Evolutionary conservation across 2,888 invertebrate genomes (phyloP).

Genomic region (Philereme transversata): DNA sequence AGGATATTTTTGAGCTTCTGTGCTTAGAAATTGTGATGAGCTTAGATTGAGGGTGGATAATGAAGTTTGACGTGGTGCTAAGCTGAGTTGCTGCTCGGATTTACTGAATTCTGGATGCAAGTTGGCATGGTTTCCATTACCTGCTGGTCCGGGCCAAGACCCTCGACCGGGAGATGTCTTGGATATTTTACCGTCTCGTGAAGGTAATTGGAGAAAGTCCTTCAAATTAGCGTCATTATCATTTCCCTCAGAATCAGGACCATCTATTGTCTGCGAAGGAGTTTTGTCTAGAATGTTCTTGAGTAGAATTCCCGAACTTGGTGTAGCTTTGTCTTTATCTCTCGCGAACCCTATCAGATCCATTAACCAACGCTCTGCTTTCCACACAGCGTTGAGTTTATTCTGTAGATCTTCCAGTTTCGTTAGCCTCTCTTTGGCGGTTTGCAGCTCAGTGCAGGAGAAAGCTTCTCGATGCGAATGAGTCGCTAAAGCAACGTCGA

Average conservation of each 20-base stretch:
- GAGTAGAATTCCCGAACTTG: constrained; percentile 77
- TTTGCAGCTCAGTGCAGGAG: constrained; percentile 93
- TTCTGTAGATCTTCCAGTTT: constrained; percentile 93
- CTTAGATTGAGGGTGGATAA: constrained; percentile 79
- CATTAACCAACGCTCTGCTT: constrained; percentile 97
- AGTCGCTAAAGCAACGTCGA: constrained; percentile 95
- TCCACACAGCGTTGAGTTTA: constrained; percentile 95
- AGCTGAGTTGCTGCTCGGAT: constrained; percentile 90
- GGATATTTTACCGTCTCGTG: constrained; percentile 88
- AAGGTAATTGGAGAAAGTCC: constrained; percentile 86
- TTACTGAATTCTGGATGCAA: constrained; percentile 90
- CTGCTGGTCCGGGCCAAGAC: constrained; percentile 93
- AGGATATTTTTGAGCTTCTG: constrained; percentile 68
- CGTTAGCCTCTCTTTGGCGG: constrained; percentile 92
- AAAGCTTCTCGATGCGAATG: constrained; percentile 98
- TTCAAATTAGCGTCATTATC: constrained; percentile 72
- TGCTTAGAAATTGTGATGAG: constrained; percentile 82
- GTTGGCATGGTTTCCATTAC: constrained; percentile 78
- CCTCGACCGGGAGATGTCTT: constrained; percentile 92
- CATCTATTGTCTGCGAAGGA: constrained; percentile 59
- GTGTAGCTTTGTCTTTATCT: constrained; percentile 84
- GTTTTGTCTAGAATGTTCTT: constrained; percentile 71
- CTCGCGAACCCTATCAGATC: constrained; percentile 97
- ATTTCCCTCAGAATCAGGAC: constrained; percentile 65
- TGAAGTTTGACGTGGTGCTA: constrained; percentile 79